A percentile compares a stretch with the other conserved stretches of the same genome.
Evolutionary conservation across 2,888 invertebrate genomes (phyloP).

Genomic region (Campaea margaritaria): DNA sequence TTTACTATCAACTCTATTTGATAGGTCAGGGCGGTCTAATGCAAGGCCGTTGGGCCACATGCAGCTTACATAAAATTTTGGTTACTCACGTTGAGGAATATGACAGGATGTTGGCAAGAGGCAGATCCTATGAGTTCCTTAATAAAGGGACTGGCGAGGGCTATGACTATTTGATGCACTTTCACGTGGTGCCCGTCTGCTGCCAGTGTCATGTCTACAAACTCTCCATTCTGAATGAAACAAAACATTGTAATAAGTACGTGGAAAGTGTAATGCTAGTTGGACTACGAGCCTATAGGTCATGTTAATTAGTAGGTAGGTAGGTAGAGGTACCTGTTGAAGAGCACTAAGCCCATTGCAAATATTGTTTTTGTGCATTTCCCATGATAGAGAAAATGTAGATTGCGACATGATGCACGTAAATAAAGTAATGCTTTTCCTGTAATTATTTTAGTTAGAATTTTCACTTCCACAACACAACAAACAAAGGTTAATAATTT

Average conservation of each 20-base stretch:
- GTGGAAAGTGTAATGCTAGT: constrained; percentile 1
- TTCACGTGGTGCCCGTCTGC: constrained; percentile 79
- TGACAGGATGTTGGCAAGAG: constrained; percentile 73
- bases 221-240: constrained; percentile 74
- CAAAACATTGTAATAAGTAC: not conserved
- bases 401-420: constrained; percentile 52
- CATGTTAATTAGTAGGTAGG: not conserved
- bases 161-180: constrained; percentile 77
- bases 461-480: too few relatives aligned
- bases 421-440: too few relatives aligned
- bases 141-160: constrained; percentile 77
- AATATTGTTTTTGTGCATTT: constrained; percentile 63
- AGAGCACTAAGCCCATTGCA: constrained; percentile 64
- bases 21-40: too few relatives aligned
- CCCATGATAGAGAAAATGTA: constrained; percentile 66
- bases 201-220: constrained; percentile 80
- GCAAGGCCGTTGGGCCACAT: too few relatives aligned
- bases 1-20: too few relatives aligned
- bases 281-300: not conserved
- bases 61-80: too few relatives aligned
- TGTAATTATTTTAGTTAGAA: too few relatives aligned
- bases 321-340: constrained; percentile 60
- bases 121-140: constrained; percentile 73
- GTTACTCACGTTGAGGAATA: constrained; percentile 75
- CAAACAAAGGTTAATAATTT: too few relatives aligned